Conservation (phyloP, 2,797 vertebrate species). For the Acipenser ruthenus region DNA sequence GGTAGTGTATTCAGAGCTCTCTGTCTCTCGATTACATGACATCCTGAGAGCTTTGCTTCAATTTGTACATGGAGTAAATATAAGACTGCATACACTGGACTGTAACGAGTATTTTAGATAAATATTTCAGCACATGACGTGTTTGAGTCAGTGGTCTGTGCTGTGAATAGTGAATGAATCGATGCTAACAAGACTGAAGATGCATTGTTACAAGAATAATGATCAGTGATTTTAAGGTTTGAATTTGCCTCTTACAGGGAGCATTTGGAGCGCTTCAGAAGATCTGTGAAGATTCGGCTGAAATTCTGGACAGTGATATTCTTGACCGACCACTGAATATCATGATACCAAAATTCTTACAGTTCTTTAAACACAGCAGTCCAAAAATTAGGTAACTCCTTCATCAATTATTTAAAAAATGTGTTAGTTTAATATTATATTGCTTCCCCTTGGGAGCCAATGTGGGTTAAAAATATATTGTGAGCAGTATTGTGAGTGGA, state of each 20-base stretch:
- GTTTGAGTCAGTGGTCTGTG: too few relatives aligned
- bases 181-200: too few relatives aligned
- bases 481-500: neutral
- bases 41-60: too few relatives aligned
- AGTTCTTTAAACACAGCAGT: constrained; percentile 95
- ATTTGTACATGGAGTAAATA: too few relatives aligned
- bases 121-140: too few relatives aligned
- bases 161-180: too few relatives aligned
- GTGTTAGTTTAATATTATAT: neutral
- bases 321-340: constrained; percentile 91
- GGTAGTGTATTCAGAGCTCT: too few relatives aligned
- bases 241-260: constrained; percentile 53
- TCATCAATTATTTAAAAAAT: neutral
- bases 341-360: constrained; percentile 96
- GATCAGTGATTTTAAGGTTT: too few relatives aligned
- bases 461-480: neutral
- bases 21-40: too few relatives aligned
- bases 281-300: constrained; percentile 94
- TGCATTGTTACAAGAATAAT: too few relatives aligned
- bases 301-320: constrained; percentile 93
- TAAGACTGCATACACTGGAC: too few relatives aligned
- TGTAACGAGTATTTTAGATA: too few relatives aligned
- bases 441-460: neutral
- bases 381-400: constrained; percentile 82
- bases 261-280: constrained; percentile 95